Evolutionary conservation across 92 coral and sea anemone species (phyloP).

Genomic region (Umimayanthus chanpuru): DNA sequence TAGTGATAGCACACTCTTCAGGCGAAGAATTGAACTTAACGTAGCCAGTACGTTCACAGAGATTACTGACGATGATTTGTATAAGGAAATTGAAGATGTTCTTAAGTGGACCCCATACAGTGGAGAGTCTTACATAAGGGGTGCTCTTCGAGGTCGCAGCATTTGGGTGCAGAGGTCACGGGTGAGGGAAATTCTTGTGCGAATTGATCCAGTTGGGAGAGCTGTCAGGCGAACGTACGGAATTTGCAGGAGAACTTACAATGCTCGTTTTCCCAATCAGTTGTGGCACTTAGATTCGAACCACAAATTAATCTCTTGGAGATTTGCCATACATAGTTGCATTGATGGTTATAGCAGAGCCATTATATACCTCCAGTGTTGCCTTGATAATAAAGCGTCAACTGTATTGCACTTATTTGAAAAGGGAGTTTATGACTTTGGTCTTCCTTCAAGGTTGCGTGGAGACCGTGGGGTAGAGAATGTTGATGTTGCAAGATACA

Average conservation of each 20-base stretch:
- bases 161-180: neutral
- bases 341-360: slow-evolving; percentile 51
- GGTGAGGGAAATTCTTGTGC: neutral
- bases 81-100: too few relatives aligned
- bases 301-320: slow-evolving; percentile 46
- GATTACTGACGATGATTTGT: too few relatives aligned
- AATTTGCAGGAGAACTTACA: neutral
- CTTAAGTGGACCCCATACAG: too few relatives aligned
- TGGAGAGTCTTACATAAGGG: too few relatives aligned
- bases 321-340: slow-evolving; percentile 40
- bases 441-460: slow-evolving; percentile 52
- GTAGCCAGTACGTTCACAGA: too few relatives aligned
- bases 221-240: neutral
- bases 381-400: slow-evolving; percentile 27
- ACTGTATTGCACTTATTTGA: slow-evolving; percentile 51
- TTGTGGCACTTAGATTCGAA: slow-evolving; percentile 43
- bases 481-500: slow-evolving; percentile 43
- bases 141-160: too few relatives aligned
- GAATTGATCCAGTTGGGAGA: neutral
- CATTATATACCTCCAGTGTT: slow-evolving; percentile 34
- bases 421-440: slow-evolving; percentile 47
- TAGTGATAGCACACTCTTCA: too few relatives aligned
- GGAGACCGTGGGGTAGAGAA: slow-evolving; percentile 62
- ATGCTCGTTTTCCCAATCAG: slow-evolving; percentile 1
- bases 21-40: too few relatives aligned